Evolutionary conservation across 2,888 invertebrate species (phyloP).

Genomic region (Andrena fulva): DNA sequence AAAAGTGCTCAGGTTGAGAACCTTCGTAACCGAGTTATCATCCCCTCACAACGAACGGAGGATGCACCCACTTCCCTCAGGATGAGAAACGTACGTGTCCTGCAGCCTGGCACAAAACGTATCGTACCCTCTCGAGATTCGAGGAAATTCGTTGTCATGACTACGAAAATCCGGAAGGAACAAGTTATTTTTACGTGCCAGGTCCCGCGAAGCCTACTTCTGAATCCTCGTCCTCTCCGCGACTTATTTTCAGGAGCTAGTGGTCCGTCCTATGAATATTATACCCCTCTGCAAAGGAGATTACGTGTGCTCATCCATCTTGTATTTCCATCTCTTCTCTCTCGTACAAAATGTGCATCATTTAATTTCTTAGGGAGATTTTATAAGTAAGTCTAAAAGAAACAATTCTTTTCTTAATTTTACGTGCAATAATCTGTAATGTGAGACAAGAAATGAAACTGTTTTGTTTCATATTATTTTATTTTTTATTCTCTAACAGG

Average conservation of each 20-base stretch:
- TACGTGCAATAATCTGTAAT: too few species aligned
- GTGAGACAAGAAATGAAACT: too few species aligned
- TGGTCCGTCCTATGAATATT: background rate
- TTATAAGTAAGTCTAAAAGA: too few species aligned
- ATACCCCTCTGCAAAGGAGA: background rate
- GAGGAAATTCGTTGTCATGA: slow-evolving; percentile 78
- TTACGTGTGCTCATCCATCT: background rate
- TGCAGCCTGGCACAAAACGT: slow-evolving; percentile 66
- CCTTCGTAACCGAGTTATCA: slow-evolving; percentile 80
- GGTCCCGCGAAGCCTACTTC: slow-evolving; percentile 12
- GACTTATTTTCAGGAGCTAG: background rate
- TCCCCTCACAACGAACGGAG: slow-evolving; percentile 75
- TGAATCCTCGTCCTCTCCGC: background rate
- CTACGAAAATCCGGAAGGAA: slow-evolving; percentile 69
- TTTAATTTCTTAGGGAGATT: too few species aligned
- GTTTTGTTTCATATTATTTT: too few species aligned
- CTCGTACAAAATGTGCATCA: too few species aligned
- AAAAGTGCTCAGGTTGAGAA: slow-evolving; percentile 72
- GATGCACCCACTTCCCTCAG: slow-evolving; percentile 78
- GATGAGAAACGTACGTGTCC: slow-evolving; percentile 77
- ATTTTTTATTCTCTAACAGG: too few species aligned
- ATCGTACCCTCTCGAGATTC: slow-evolving; percentile 73
- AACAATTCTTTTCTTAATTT: too few species aligned
- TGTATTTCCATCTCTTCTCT: background rate
- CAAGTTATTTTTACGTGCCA: slow-evolving; percentile 72